Conservation (phyloP, 1,140 invertebrate genomes). For the Frieseomelitta varia region DNA sequence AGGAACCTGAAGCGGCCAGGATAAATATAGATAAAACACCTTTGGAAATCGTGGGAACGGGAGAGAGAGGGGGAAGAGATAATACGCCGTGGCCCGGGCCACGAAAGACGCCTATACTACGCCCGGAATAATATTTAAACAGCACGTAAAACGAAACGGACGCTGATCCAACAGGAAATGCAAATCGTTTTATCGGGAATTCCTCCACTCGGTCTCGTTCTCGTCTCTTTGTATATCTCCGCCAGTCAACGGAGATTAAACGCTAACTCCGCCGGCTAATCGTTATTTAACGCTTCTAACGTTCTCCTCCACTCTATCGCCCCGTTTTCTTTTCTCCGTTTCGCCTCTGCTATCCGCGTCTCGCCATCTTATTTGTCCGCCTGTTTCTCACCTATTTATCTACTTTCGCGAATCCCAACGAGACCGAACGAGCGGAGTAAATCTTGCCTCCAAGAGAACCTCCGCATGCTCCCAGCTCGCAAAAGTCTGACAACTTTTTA, state of each 20-base stretch:
- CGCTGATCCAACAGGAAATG: conserved; percentile 45
- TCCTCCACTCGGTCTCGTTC: not conserved
- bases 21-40: conserved; percentile 43
- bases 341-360: too few species aligned
- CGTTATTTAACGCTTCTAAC: not conserved
- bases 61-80: too few species aligned
- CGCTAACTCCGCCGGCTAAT: conserved; percentile 11
- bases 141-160: conserved; percentile 32
- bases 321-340: not conserved
- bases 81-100: not conserved
- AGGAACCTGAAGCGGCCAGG: conserved; percentile 14
- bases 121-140: conserved; percentile 47
- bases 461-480: not conserved
- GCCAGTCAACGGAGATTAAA: conserved; percentile 25
- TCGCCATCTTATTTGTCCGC: too few species aligned
- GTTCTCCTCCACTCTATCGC: not conserved
- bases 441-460: too few species aligned
- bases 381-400: not conserved
- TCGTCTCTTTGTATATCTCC: conserved; percentile 1
- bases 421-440: too few species aligned
- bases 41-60: not conserved
- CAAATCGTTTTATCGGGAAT: conserved; percentile 58
- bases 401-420: not conserved
- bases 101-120: not conserved
- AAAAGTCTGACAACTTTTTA: not conserved